Conservation (phyloP, 2,113 vertebrate species). For the Cinclus mexicanus region DNA sequence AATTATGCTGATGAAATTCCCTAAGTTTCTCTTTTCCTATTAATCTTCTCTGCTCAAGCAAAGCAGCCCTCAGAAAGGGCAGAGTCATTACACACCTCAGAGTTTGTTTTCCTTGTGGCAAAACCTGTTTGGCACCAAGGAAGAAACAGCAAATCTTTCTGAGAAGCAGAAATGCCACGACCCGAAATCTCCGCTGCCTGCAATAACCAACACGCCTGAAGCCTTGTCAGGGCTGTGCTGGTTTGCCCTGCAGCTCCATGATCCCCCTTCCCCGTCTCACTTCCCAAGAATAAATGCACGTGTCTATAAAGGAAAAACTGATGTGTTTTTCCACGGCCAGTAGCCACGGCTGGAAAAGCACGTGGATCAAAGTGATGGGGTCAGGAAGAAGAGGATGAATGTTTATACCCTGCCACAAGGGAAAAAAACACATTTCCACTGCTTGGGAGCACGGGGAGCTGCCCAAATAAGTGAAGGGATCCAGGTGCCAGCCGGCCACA, state of each 20-base stretch:
- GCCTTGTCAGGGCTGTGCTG: not conserved
- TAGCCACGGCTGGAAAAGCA: constrained; percentile 47
- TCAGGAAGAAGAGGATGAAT: constrained; percentile 44
- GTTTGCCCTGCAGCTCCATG: not conserved
- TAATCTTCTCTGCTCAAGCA: not conserved
- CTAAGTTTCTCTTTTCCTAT: not conserved
- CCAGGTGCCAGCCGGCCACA: not conserved
- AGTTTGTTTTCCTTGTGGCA: not conserved
- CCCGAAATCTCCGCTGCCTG: not conserved
- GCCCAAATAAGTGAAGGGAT: not conserved
- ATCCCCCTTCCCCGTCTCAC: not conserved
- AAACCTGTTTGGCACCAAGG: not conserved
- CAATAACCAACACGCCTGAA: rapidly evolving
- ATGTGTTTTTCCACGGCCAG: constrained; percentile 62
- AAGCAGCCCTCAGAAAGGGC: not conserved
- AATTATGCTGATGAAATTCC: not conserved
- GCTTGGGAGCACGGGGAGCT: not conserved
- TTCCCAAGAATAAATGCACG: constrained; percentile 29
- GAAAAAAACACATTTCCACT: not conserved
- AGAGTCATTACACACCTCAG: not conserved
- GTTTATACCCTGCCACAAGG: constrained; percentile 9
- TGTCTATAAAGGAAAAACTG: constrained; percentile 56
- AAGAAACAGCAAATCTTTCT: not conserved
- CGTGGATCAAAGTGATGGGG: constrained; percentile 41
- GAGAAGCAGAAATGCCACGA: not conserved